These are phyloP conservation scores for Coelopa pilipes DNA, from an alignment of 2,888 invertebrate genomes.

Conservation along the genomic window DNA sequence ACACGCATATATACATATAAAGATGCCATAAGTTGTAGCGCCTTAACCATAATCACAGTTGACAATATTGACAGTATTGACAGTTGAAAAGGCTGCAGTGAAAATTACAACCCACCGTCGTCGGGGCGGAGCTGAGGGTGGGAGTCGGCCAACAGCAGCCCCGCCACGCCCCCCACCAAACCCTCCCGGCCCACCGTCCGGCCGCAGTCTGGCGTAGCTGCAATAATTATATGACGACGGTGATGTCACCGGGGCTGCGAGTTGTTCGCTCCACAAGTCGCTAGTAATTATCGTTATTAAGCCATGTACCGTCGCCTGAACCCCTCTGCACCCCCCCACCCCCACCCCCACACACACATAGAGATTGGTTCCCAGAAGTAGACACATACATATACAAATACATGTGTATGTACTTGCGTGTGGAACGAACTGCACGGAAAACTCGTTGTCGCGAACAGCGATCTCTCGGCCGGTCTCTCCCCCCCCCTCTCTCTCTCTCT, in stretches of 20 bases:
- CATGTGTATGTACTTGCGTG: no score
- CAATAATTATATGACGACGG: conserved; percentile 1
- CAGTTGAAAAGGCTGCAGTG: conserved; percentile 10
- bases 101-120: conserved; percentile 20
- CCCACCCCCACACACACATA: neutral
- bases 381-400: no score
- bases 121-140: conserved; percentile 13
- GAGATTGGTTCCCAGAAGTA: no score
- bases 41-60: conserved; percentile 21
- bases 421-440: no score
- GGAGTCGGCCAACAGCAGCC: neutral
- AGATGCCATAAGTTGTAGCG: neutral
- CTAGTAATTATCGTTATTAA: conserved; percentile 8
- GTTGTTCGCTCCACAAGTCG: neutral
- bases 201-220: neutral
- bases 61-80: conserved; percentile 31
- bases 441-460: neutral
- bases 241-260: neutral
- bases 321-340: neutral
- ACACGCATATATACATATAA: conserved; percentile 4
- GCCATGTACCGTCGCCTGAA: neutral
- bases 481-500: neutral
- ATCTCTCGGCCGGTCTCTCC: neutral
- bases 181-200: neutral
- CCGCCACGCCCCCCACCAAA: neutral